Evolutionary conservation across 2,888 invertebrate genomes (phyloP), one percentile per base, ranked within the genome.

Genomic region (Halictus quadricinctus): DNA sequence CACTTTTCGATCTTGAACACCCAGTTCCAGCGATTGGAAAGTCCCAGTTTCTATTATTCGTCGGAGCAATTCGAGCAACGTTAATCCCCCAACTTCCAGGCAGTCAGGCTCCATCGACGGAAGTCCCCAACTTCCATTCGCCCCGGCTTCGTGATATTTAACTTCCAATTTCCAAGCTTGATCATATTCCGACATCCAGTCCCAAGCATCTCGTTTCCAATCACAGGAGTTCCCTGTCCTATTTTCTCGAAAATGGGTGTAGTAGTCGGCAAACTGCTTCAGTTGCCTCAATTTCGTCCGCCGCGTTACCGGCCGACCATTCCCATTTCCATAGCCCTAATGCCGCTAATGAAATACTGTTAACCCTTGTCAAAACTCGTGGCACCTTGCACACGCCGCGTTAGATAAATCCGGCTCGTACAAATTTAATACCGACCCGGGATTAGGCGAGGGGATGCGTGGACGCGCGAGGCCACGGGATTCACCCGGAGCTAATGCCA

Each of bases 321-420:
- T 21, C 46, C 46, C 74, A 74, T 83, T 78, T 58, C 74, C 78
- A 64, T 72, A 29, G 58, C 43, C n/a, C 80, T 75, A 78, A 84
- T 36, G 74, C 50, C 50, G 18, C 84, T 85, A 85, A 85, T 84
- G 85, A 85, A 85, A 84, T 84, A 84, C 50, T 70, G 80, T 73
- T 70, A 69, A 85, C 80, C 84, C 76, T 76, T 70, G 76, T 80
- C 69, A 76, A 85, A 85, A 29, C 41, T 48, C 13, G 46, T 46
- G 73, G 66, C 75, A 82, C 85, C 76, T 79, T 64, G 76, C 50
- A 70, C 60, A 50, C 29, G 58, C 48, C 69, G 69, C 43, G 72
- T 76, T 79, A 64, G 60, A 85, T 79, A 85, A 85, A 80, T 84
- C 74, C 76, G 70, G 46, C 60, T 70, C 69, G 60, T 85, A 84